Base-by-base conservation (phyloP, 2,797 vertebrate genomes). In the Mycteria americana region DNA sequence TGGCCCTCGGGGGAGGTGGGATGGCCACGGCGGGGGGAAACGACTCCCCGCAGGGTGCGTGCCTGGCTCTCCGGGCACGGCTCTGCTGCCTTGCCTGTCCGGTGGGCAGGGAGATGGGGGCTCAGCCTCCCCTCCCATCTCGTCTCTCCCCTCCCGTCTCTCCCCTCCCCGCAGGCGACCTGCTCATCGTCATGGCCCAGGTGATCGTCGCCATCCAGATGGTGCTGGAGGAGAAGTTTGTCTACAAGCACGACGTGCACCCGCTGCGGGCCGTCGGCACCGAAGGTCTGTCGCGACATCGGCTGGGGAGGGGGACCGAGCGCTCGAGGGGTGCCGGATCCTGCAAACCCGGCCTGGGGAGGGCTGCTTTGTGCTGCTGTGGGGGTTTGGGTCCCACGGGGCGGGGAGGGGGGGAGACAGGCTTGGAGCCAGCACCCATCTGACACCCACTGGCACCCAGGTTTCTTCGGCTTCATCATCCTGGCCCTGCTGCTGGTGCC, bases 161-260 rank as follows among this genome's bases (percentile, higher is more conserved):
- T 37, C 9, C 31, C 31, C 19, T 16, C 25, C 63, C 65, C 11
- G 1, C 96, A 99, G 99, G 99, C 28, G 99, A 99, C 96, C 98
- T 99, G 69, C 97, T 99, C 86, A 99, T 99, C 98, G 97, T 99
- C 98, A 98, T 99, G 98, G 99, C 99, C n/a, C 99, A 99, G 97
- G 95, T 99, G 87, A 98, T 99, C 1, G 98, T 98, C 1, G 96
- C 99, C 27, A 98, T 99, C 78, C 99, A 99, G 97, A 99, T 99
- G 99, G 99, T 99, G 35, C 98, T 99, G 63, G 99, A 99, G 90
- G 99, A 99, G 95, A 99, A 99, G 92, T 99, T 99, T 85, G 98
- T 99, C 97, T 99, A 98, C 97, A 99, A 98, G 79, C 99, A 99
- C 13, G 98, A 99, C 0, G 98, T 99, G 31, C 99, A 99, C 95